phyloP scores from a whole-genome alignment of 2,888 invertebrate species.

The Tenthredo mesomela region DNA sequence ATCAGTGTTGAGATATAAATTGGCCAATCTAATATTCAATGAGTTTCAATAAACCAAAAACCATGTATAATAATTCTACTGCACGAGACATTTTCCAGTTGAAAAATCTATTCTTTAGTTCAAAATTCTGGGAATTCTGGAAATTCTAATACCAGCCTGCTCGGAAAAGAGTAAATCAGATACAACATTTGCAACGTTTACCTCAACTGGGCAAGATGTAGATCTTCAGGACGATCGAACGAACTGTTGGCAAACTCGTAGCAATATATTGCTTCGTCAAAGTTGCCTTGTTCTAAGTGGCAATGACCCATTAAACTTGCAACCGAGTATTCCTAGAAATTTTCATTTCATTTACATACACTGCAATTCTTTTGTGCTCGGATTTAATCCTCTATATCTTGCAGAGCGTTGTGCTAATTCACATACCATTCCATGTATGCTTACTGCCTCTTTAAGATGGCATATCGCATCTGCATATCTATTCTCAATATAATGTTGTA shows the following conservation, averaged over 20 bases:
- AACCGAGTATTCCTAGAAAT: constrained; percentile 66
- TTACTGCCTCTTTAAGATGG: constrained; percentile 64
- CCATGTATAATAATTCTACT: neutral
- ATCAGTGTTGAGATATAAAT: constrained; percentile 59
- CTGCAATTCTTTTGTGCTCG: neutral
- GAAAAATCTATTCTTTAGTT: neutral
- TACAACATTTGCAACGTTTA: constrained; percentile 49
- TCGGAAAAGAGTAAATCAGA: neutral
- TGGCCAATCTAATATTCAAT: constrained; percentile 62
- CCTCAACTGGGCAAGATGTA: constrained; percentile 67
- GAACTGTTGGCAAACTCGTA: constrained; percentile 66
- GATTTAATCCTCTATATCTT: neutral
- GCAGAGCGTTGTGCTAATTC: neutral
- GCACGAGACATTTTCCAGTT: neutral
- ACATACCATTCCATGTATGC: constrained; percentile 65
- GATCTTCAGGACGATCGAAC: constrained; percentile 65
- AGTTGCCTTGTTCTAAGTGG: constrained; percentile 59
- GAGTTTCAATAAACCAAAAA: neutral
- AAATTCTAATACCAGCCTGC: neutral
- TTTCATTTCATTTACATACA: neutral
- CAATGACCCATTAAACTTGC: constrained; percentile 68
- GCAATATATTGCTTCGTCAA: constrained; percentile 60
- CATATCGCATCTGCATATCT: constrained; percentile 65
- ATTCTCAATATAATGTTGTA: constrained; percentile 64
- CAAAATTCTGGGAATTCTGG: neutral